Percentiles rank a stretch among this genome's conserved stretches.
These are phyloP conservation scores for Morone saxatilis DNA, from an alignment of 2,113 vertebrate species.

Conservation along the genomic window DNA sequence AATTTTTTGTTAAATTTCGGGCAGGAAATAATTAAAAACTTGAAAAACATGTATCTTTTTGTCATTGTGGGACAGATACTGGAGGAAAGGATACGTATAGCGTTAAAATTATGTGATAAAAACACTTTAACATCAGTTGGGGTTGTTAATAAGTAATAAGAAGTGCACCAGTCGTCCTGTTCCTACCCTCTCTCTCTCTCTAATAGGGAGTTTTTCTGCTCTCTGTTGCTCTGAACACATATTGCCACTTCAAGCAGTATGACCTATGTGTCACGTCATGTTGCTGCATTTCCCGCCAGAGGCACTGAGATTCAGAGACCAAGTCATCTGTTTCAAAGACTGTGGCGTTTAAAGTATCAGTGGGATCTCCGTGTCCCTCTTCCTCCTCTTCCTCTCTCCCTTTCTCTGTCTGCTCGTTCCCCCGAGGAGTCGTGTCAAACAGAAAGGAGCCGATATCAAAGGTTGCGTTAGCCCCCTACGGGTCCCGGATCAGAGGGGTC, in stretches of 20 bases:
- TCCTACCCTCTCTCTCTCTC: not conserved
- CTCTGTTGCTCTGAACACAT: slow-evolving; percentile 12
- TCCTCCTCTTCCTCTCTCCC: slow-evolving; percentile 10
- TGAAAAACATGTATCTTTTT: too few species aligned
- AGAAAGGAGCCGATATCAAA: slow-evolving; percentile 60
- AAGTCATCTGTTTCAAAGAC: slow-evolving; percentile 42
- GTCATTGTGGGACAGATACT: too few species aligned
- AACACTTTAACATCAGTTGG: too few species aligned
- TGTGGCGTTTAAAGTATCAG: slow-evolving; percentile 41
- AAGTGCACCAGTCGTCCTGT: not conserved
- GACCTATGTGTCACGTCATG: slow-evolving; percentile 38
- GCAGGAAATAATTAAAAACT: too few species aligned
- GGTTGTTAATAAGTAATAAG: not conserved
- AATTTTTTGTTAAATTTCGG: too few species aligned
- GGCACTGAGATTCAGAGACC: slow-evolving; percentile 22
- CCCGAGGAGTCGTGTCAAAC: slow-evolving; percentile 39
- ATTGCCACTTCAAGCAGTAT: slow-evolving; percentile 5
- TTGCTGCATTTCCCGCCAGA: slow-evolving; percentile 5
- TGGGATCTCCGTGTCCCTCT: not conserved
- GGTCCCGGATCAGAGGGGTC: slow-evolving; percentile 53
- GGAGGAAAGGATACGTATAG: too few species aligned
- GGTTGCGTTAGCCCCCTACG: slow-evolving; percentile 21
- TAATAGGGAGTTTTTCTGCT: not conserved
- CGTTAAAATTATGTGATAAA: too few species aligned
- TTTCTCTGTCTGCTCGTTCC: slow-evolving; percentile 22